Base-by-base conservation (phyloP, 92 coral and sea anemone genomes). In the Siderastrea radians region DNA sequence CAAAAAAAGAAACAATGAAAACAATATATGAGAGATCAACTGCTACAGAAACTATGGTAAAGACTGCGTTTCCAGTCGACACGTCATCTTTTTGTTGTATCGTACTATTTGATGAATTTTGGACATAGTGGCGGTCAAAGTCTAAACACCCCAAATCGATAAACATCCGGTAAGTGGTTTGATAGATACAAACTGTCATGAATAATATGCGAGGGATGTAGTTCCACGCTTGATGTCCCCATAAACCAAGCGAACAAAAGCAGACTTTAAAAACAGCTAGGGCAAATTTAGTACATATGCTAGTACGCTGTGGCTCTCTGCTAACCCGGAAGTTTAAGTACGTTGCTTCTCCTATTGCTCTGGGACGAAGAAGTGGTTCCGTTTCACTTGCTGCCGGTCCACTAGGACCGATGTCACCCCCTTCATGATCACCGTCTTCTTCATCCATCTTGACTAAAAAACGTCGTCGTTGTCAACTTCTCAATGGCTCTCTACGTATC, bases 11-110 rank as follows among this genome's bases (percentile, higher is more conserved):
- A 14, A 73, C 8, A 52, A 84, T 66, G 12, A 93, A 81, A 58
- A 85, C 19, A 0, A 87, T 11, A n/a, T 88, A 93, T 9, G 96
- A 93, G 48, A 85, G 26, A 2, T 73, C 64, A 1, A 90, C 87
- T 11, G 94, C 96, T 8, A 93, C 16, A 2, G 96, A 93, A 10
- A 84, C 87, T 53, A 88, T 6, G 1, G 96, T 84, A 54, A 61
- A 61, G 19, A 61, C 2, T 61, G 66, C 7, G 66, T 61, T 0
- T 4, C 66, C 26, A 2, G 26, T 13, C n/a, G 66, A 61, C 6
- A 61, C 66, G 66, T 88, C 71, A 44, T 68, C 47, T 43, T 62
- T 87, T 9, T 17, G 75, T 38, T 62, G 68, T 3, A 53, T 14
- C 2, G 6, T 54, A 14, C 2, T 38, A 11, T 48, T 9, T 46